Base-by-base conservation (phyloP, 2,888 invertebrate species). In the Rutpela maculata region DNA sequence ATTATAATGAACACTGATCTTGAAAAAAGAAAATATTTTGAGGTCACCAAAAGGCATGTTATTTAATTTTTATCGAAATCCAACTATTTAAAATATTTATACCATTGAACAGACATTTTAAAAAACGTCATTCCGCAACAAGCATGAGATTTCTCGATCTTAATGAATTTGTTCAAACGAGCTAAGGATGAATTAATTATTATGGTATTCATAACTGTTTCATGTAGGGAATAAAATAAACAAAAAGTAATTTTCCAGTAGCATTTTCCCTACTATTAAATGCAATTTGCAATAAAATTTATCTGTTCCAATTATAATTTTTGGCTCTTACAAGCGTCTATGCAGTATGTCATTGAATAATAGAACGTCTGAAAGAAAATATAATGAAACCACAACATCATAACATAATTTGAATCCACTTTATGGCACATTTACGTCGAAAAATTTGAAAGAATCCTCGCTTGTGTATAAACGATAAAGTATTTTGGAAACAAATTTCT, bases 251-350 rank as follows among this genome's bases (percentile, higher is more conserved):
- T 78, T 74, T 74, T 68, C 57, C 50, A 43, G 71, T 67, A 60
- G 74, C 76, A 74, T 67, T 69, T 65, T 55, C 15, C 22, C 71
- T 57, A 71, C 50, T 78, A 43, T 76, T 72, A 65, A 69, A 71
- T 26, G 55, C 68, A 66, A 63, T 68, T 55, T 72, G 22, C 68
- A 72, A 62, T 75, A 77, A 78, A 84, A 86, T 87, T 85, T 86
- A 87, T 86, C 79, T 81, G 79, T 84, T 84, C 81, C 87, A 86
- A 87, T 87, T 86, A 86, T 84, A 86, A 86, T 85, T 85, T 84
- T 86, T 87, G 87, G 87, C 87, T 86, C 85, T 82, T 75, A 81
- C 75, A 77, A 81, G 82, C 84, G 84, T 82, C 81, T 83, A 80
- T 82, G 83, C 83, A 77, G 76, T 82, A 79, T 76, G 82, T 83